phyloP scores from a whole-genome alignment of 2,113 vertebrate genomes.

The Actenoides hombroni region DNA sequence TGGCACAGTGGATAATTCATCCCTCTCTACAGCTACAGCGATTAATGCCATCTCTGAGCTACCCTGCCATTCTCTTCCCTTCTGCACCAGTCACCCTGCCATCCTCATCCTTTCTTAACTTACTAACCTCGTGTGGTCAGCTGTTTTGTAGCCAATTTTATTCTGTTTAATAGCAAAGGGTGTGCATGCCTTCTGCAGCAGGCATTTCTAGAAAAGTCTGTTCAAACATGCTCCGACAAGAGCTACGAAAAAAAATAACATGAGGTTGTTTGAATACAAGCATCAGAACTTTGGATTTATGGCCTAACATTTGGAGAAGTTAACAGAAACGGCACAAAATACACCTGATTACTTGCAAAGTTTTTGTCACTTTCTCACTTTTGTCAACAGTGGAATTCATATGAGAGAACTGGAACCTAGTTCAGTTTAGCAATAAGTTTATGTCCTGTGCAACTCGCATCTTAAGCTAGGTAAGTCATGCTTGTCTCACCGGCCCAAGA shows the following conservation, averaged over 20 bases:
- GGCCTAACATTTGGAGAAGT: not conserved
- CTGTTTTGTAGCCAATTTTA: not conserved
- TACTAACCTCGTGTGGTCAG: not conserved
- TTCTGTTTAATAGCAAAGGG: not conserved
- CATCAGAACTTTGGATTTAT: not conserved
- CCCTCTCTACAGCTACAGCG: not conserved
- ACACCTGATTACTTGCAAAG: not conserved
- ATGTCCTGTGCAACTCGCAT: fast-evolving
- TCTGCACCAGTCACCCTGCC: fast-evolving
- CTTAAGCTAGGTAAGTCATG: not conserved
- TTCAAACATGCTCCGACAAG: not conserved
- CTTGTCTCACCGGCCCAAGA: not conserved
- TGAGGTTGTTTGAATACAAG: not conserved
- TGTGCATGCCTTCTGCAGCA: fast-evolving
- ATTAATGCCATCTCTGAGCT: not conserved
- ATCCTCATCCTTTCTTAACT: not conserved
- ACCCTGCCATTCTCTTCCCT: not conserved
- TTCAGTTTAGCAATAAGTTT: not conserved
- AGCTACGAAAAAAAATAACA: not conserved
- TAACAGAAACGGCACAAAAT: not conserved
- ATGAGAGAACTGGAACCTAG: not conserved
- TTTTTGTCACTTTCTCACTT: not conserved
- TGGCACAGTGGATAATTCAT: not conserved
- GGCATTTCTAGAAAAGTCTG: not conserved
- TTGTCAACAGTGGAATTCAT: not conserved